Evolutionary conservation across 2,888 invertebrate genomes (phyloP).

Genomic region (Meghimatium bilineatum): DNA sequence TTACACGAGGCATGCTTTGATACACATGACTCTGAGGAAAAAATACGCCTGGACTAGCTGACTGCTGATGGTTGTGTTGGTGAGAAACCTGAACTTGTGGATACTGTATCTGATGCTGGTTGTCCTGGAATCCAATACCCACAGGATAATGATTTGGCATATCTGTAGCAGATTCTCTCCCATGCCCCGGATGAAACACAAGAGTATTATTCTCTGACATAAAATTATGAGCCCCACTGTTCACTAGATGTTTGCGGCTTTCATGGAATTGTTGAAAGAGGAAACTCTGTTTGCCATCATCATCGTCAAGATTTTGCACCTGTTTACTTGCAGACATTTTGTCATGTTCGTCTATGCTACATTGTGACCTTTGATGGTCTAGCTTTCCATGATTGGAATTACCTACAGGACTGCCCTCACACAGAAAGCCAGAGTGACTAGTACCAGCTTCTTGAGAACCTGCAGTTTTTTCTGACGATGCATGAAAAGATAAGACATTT

Average conservation of each 20-base stretch:
- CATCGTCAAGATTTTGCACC: neutral
- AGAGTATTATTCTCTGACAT: neutral
- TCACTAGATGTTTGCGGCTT: neutral
- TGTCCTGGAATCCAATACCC: slow-evolving; percentile 1
- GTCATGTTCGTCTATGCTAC: neutral
- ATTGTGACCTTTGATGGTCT: neutral
- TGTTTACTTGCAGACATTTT: neutral
- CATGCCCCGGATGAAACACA: slow-evolving; percentile 50
- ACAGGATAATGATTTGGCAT: slow-evolving; percentile 25
- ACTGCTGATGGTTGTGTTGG: slow-evolving; percentile 31
- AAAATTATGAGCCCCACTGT: slow-evolving; percentile 8
- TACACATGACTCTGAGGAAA: slow-evolving; percentile 14
- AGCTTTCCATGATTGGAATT: neutral
- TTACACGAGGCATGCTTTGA: slow-evolving; percentile 31
- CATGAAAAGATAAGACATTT: neutral
- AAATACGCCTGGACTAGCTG: slow-evolving; percentile 34
- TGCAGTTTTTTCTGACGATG: neutral
- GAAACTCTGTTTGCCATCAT: neutral
- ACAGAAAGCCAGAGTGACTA: neutral
- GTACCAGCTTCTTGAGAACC: slow-evolving; percentile 43
- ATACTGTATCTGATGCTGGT: slow-evolving; percentile 18
- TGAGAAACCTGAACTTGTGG: slow-evolving; percentile 9
- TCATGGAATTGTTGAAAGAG: slow-evolving; percentile 2
- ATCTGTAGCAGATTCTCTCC: slow-evolving; percentile 18
- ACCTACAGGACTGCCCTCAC: neutral